These are phyloP conservation scores for Gambusia yucatana DNA, from an alignment of 2,797 vertebrate species.

Conservation along the genomic window DNA sequence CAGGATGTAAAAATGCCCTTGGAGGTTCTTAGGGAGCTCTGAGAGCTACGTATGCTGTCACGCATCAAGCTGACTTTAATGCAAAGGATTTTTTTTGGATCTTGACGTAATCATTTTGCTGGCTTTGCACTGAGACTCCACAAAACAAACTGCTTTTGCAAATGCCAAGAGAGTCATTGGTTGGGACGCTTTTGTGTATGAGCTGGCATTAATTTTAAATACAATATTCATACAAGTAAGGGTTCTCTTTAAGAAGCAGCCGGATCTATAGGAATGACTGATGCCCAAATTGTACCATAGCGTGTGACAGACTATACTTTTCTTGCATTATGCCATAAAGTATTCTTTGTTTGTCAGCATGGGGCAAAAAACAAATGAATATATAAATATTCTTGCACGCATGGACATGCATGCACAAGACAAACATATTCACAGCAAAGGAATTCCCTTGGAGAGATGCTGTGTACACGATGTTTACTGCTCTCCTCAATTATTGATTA, in stretches of 20 bases:
- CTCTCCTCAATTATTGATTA: constrained; percentile 80
- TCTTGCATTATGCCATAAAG: not conserved
- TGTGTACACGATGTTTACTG: constrained; percentile 71
- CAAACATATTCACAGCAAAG: constrained; percentile 43
- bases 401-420: constrained; percentile 23
- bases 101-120: constrained; percentile 26
- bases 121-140: constrained; percentile 17
- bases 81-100: constrained; percentile 35
- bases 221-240: not conserved
- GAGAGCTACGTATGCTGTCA: not conserved
- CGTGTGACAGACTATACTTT: not conserved
- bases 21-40: not conserved
- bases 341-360: not conserved
- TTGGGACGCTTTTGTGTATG: constrained; percentile 28
- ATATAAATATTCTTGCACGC: constrained; percentile 2
- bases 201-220: constrained; percentile 37
- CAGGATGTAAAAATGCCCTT: constrained; percentile 8
- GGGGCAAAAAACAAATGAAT: not conserved
- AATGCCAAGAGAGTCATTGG: constrained; percentile 2
- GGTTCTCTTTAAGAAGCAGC: not conserved
- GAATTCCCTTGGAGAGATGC: constrained; percentile 53
- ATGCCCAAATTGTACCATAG: not conserved
- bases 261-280: not conserved
- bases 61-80: not conserved
- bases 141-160: constrained; percentile 4